Evolutionary conservation across 1,140 invertebrate genomes (phyloP), one percentile per base, ranked within the genome.

Genomic region (Lordiphosa clarofinis): DNA sequence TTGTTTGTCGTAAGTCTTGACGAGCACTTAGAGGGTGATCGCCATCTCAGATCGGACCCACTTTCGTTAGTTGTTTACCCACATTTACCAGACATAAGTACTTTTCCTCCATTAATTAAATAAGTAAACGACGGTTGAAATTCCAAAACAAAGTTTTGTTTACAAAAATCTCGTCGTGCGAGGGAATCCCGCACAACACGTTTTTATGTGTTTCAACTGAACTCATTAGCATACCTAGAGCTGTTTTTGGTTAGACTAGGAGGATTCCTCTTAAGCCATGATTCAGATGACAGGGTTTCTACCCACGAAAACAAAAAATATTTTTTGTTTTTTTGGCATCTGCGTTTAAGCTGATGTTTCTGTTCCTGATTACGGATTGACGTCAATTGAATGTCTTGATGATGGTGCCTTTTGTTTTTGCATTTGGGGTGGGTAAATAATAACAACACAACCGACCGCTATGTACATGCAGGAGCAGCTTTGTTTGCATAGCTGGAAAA

Each of bases 71-170:
- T 56, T 49, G 57, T 66, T 53, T 66, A 58, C 61, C 50, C n/a
- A n/a, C n/a, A n/a, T n/a, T n/a, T n/a, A n/a, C n/a, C n/a, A 52
- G 44, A 37, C 5, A 13, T 37, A 57, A 55, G 63, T 73, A 82
- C 56, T 82, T 76, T 76, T 82, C 78, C 64, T 61, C 63, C 76
- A 82, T 76, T 76, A 76, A 69, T 82, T 73, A 65, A 59, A 59
- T 81, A 72, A 72, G 76, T 63, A 71, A 42, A 31, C 21, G 24
- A 28, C 48, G 9, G 28, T 12, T 24, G 54, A 57, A 69, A 69
- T 69, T 69, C 64, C 65, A 37, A 53, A 43, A 36, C 39, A 47
- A 49, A 47, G 12, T 43, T 56, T 71, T 63, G 42, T 48, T 71
- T 69, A 50, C 58, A 38, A 58, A 43, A 33, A 56, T 47, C 53